Percentiles rank a stretch among this genome's conserved stretches.
Evolutionary conservation across 1,140 invertebrate species (phyloP).

Genomic region (Musca vetustissima): DNA sequence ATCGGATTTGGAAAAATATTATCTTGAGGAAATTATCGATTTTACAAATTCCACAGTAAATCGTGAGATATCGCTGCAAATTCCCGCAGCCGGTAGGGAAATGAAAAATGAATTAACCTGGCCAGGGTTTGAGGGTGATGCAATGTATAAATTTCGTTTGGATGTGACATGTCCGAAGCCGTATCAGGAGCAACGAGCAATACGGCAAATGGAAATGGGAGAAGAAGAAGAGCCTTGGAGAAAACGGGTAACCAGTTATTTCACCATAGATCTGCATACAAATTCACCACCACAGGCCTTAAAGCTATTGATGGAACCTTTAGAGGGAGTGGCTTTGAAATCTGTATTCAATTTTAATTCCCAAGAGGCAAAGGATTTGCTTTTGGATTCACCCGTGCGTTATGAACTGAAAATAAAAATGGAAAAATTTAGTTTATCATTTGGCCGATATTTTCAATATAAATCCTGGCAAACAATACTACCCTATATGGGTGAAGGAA

Average conservation of each 20-base stretch:
- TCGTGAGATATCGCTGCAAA: slow-evolving; percentile 10
- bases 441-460: slow-evolving; percentile 14
- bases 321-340: neutral
- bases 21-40: slow-evolving; percentile 10
- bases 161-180: slow-evolving; percentile 14
- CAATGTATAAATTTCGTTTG: slow-evolving; percentile 22
- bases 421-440: neutral
- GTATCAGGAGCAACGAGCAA: neutral
- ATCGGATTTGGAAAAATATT: slow-evolving; percentile 19
- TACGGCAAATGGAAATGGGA: neutral
- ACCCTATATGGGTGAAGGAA: neutral
- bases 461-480: slow-evolving; percentile 7
- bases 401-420: slow-evolving; percentile 9
- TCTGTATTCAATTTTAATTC: slow-evolving; percentile 7
- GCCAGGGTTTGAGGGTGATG: slow-evolving; percentile 15
- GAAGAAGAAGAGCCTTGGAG: neutral
- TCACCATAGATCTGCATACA: neutral
- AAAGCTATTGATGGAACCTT: neutral
- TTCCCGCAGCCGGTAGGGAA: neutral
- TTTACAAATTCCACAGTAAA: slow-evolving; percentile 13
- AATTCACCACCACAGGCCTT: slow-evolving; percentile 5
- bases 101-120: slow-evolving; percentile 9
- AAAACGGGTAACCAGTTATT: slow-evolving; percentile 1
- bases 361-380: neutral
- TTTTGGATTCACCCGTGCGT: slow-evolving; percentile 6